A percentile compares a stretch with the other conserved stretches of the same genome.
phyloP scores from a whole-genome alignment of 2,797 vertebrate genomes.

The Tauraco hartlaubi region DNA sequence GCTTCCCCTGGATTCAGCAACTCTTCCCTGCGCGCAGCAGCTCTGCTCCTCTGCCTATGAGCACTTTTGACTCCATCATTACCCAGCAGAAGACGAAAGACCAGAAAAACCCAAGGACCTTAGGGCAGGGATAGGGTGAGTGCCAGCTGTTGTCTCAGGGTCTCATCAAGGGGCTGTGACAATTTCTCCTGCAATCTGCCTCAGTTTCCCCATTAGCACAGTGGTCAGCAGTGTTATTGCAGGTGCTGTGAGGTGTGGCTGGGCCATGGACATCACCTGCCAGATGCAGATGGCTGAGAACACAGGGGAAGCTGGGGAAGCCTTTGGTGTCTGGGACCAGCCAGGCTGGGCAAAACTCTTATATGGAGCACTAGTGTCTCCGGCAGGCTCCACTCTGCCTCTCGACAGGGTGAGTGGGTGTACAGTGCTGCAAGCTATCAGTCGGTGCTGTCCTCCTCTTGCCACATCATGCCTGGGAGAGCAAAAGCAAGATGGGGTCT shows the following conservation, averaged over 20 bases:
- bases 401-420: neutral
- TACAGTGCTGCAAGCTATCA: neutral
- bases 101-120: neutral
- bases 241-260: neutral
- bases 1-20: neutral
- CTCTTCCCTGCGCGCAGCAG: neutral
- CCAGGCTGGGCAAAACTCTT: neutral
- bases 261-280: neutral
- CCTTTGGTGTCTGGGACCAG: neutral
- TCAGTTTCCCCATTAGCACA: neutral
- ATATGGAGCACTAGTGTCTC: neutral
- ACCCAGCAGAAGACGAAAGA: neutral
- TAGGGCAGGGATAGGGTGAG: neutral
- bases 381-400: neutral
- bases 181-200: neutral
- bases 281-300: neutral
- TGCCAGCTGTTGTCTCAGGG: neutral
- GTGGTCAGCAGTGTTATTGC: neutral
- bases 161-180: neutral
- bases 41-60: neutral
- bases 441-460: neutral
- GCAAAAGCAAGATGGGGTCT: rapidly evolving
- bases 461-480: neutral
- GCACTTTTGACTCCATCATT: neutral
- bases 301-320: neutral